phyloP scores from a whole-genome alignment of 2,113 vertebrate species.

The Colaptes auratus region DNA sequence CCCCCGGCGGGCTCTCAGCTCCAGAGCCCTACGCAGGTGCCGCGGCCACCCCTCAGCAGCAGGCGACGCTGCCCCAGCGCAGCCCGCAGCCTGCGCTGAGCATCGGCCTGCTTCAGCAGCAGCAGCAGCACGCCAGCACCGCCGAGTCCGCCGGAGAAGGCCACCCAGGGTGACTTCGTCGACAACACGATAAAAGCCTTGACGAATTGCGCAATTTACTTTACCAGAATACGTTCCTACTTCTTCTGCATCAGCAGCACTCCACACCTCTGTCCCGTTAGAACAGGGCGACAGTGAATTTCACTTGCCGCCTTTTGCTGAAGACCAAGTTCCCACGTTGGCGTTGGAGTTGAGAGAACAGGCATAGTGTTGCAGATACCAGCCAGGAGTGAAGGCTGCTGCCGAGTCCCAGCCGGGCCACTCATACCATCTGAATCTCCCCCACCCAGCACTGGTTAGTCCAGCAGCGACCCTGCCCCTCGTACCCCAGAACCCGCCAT shows the following conservation, averaged over 20 bases:
- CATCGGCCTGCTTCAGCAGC: slow-evolving; percentile 69
- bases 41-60: slow-evolving; percentile 32
- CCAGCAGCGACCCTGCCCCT: neutral
- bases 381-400: slow-evolving; percentile 57
- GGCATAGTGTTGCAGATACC: accelerated
- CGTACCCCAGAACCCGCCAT: neutral
- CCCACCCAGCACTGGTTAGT: neutral
- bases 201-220: slow-evolving; percentile 94
- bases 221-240: slow-evolving; percentile 94
- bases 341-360: neutral
- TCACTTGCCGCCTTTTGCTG: slow-evolving; percentile 77
- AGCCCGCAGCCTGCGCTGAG: neutral
- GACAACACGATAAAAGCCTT: slow-evolving; percentile 94
- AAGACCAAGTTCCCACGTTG: slow-evolving; percentile 53
- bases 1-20: slow-evolving; percentile 76
- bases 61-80: slow-evolving; percentile 16
- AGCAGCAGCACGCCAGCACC: slow-evolving; percentile 72
- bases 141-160: slow-evolving; percentile 89
- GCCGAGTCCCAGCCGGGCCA: slow-evolving; percentile 48
- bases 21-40: slow-evolving; percentile 77
- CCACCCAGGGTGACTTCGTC: slow-evolving; percentile 87
- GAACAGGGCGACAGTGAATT: slow-evolving; percentile 80
- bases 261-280: slow-evolving; percentile 78
- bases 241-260: slow-evolving; percentile 86
- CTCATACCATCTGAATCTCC: neutral